Evolutionary conservation across 1,140 invertebrate genomes (phyloP), one percentile per base, ranked within the genome.

Genomic region (Triops cancriformis): DNA sequence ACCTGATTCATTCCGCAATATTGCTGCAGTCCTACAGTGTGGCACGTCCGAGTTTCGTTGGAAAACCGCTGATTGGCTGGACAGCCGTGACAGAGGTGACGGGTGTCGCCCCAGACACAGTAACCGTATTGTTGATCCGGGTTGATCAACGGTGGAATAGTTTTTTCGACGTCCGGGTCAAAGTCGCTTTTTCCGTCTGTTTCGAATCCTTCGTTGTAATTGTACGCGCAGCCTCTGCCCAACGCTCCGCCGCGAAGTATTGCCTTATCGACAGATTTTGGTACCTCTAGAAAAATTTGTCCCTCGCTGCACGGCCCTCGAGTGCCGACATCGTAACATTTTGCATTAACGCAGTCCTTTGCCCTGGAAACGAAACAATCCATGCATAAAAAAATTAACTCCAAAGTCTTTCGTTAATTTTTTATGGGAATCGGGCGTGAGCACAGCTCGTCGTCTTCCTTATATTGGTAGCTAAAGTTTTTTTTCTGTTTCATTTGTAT

Each of bases 61-160:
- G 51, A 64, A 64, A n/a, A 64, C 51, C 51, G 51, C 51, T 64
- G 51, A 23, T 64, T 64, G 51, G n/a, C 51, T n/a, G 51, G 51
- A 5, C 14, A 14, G 51, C 51, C 51, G 18, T 64, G 9, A 18
- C 51, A 64, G 0, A 14, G 51, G 14, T 64, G 51, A 23, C 18
- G 10, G 14, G 4, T 23, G 23, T 23, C n/a, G 51, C 18, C 18
- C 51, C 51, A 64, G 6, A 64, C n/a, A 14, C 51, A 64, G 51
- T 1, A 64, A 64, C 51, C 51, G n/a, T 64, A 64, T 7, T 64
- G 10, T 23, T 64, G 51, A 64, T 64, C 18, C 18, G 51, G n/a
- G 51, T 64, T 64, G 3, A 64, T 18, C 5, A 64, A 18, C 6
- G 51, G 51, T 64, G 51, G 18, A 14, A 18, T 6, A 9, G 51